These are phyloP conservation scores for Phasianus colchicus DNA, from an alignment of 2,113 vertebrate genomes.

Conservation along the genomic window DNA sequence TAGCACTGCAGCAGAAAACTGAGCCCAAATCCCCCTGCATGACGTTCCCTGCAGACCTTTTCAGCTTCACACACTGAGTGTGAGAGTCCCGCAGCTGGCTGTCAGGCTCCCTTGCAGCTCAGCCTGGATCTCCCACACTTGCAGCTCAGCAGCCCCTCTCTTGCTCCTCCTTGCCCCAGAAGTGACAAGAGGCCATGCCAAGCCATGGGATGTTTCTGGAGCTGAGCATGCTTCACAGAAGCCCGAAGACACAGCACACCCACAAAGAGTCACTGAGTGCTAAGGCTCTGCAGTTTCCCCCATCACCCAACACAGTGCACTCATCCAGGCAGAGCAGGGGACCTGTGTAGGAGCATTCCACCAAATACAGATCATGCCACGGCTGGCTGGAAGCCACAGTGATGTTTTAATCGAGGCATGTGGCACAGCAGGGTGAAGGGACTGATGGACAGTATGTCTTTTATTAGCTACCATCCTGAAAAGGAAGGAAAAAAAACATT, in stretches of 20 bases:
- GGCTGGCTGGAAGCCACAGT: neutral
- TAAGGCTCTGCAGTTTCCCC: neutral
- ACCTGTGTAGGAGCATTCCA: neutral
- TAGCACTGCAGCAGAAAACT: constrained; percentile 9
- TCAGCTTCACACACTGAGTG: constrained; percentile 10
- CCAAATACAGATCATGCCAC: neutral
- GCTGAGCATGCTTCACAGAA: neutral
- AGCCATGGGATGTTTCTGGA: neutral
- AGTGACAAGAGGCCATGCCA: accelerated
- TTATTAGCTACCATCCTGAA: neutral
- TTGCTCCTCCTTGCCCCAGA: neutral
- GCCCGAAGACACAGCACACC: neutral
- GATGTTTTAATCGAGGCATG: neutral
- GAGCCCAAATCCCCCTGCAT: neutral
- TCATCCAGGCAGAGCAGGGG: neutral
- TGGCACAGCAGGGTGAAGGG: neutral
- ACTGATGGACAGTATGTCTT: constrained; percentile 24
- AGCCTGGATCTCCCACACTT: neutral
- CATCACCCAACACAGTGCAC: neutral
- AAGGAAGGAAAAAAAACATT: constrained; percentile 23
- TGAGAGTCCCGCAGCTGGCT: constrained; percentile 20
- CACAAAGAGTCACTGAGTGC: neutral
- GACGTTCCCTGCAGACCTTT: constrained; percentile 37
- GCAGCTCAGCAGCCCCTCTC: neutral
- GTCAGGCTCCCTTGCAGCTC: neutral